phyloP scores from a whole-genome alignment of 1,140 invertebrate species.

The Drosophila kohkoa region DNA sequence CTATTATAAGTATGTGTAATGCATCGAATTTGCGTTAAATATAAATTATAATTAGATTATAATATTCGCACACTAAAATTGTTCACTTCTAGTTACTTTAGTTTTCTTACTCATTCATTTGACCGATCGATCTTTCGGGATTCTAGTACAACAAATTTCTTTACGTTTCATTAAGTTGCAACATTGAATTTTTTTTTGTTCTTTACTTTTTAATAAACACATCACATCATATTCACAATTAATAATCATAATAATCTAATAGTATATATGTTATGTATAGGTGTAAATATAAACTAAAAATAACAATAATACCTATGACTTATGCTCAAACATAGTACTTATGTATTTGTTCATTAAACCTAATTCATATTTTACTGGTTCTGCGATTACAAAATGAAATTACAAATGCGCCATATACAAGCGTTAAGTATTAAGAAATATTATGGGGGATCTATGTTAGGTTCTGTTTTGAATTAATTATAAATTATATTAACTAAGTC shows the following conservation, averaged over 20 bases:
- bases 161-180: conserved; percentile 62
- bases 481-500: conserved; percentile 26
- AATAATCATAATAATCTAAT: conserved; percentile 81
- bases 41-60: conserved; percentile 30
- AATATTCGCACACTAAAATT: conserved; percentile 53
- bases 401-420: conserved; percentile 49
- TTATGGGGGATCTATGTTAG: conserved; percentile 17
- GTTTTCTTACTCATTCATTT: conserved; percentile 42
- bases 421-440: conserved; percentile 29
- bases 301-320: conserved; percentile 83
- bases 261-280: conserved; percentile 57
- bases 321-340: conserved; percentile 66
- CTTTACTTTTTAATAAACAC: conserved; percentile 81
- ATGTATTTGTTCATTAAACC: conserved; percentile 50
- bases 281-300: conserved; percentile 71
- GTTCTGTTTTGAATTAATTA: conserved; percentile 19
- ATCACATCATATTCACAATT: conserved; percentile 84
- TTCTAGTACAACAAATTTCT: conserved; percentile 47
- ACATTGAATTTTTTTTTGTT: conserved; percentile 74
- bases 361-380: conserved; percentile 42
- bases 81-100: conserved; percentile 48
- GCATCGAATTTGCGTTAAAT: conserved; percentile 28
- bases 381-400: conserved; percentile 38
- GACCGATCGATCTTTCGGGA: conserved; percentile 3
- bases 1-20: conserved; percentile 17